These are phyloP conservation scores for Prionace glauca DNA, from an alignment of 2,797 vertebrate genomes.

Conservation along the genomic window DNA sequence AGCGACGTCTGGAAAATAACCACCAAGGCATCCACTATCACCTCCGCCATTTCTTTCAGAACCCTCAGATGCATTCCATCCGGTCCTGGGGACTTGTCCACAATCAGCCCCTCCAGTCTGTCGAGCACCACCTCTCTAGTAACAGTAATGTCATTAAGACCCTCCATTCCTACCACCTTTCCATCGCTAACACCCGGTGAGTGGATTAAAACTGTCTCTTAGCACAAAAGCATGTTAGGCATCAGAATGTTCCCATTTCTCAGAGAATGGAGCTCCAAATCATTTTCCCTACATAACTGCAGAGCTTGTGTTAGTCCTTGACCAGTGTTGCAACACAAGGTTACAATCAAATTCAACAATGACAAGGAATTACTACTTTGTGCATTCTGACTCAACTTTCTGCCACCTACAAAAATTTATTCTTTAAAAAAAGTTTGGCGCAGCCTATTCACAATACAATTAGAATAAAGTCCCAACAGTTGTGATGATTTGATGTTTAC, in stretches of 20 bases:
- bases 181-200: too few relatives aligned
- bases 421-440: neutral
- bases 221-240: neutral
- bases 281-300: neutral
- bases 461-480: neutral
- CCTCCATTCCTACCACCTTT: too few relatives aligned
- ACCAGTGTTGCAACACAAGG: neutral
- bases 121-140: too few relatives aligned
- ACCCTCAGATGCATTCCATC: too few relatives aligned
- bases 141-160: too few relatives aligned
- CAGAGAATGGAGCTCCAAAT: neutral
- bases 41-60: too few relatives aligned
- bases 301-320: neutral
- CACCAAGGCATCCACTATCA: too few relatives aligned
- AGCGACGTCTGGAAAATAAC: too few relatives aligned
- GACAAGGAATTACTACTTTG: neutral
- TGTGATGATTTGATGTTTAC: neutral
- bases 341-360: neutral
- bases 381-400: neutral
- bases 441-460: neutral
- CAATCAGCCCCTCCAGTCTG: too few relatives aligned
- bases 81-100: too few relatives aligned
- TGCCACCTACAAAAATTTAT: neutral
- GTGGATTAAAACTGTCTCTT: neutral
- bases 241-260: neutral